Evolutionary conservation across 2,888 invertebrate genomes (phyloP), one percentile per base, ranked within the genome.

Genomic region (Trachelus iudaicus): DNA sequence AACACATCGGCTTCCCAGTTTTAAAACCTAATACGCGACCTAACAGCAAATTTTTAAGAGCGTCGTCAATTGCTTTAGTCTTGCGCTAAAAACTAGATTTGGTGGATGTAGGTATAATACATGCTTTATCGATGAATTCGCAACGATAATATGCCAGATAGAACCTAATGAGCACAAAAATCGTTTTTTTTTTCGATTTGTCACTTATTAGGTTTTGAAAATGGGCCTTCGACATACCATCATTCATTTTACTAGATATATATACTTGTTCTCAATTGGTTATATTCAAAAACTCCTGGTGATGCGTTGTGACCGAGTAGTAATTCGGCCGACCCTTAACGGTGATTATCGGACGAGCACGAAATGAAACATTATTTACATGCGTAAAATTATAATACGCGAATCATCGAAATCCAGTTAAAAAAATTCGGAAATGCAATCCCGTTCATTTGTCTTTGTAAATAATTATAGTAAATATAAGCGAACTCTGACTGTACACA

Each of bases 1-100:
- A 75, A 76, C 75, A 74, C 78, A 34, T 75, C 79, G 35, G 75
- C 11, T 69, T 69, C 11, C 69, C 33, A 69, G 15, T 33, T 69
- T 31, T 69, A 69, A 30, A 33, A 33, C 69, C 69, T 30, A 33
- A 6, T 30, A 12, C 30, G 69, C 69, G 69, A 40, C 69, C 6
- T 30, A 13, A 69, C 0, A 69, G 31, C 30, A 30, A 33, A 30
- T 4, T 69, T 69, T 69, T 30, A 13, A 4, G 11, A 69, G 12
- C n/a, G 15, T 6, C n/a, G 69, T 11, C 30, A 40, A 40, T 15
- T 40, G 15, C 4, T 40, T 40, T 15, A 40, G 1, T 6, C 6
- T 15, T 40, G 6, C 15, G 40, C 40, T 15, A 40, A 40, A 15
- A 40, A 6, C 2, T 6, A 40, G 40, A 15, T 15, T 15, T 40